These are phyloP conservation scores for Diplogasteroides magnus DNA, from an alignment of 1,140 invertebrate genomes.

Conservation along the genomic window DNA sequence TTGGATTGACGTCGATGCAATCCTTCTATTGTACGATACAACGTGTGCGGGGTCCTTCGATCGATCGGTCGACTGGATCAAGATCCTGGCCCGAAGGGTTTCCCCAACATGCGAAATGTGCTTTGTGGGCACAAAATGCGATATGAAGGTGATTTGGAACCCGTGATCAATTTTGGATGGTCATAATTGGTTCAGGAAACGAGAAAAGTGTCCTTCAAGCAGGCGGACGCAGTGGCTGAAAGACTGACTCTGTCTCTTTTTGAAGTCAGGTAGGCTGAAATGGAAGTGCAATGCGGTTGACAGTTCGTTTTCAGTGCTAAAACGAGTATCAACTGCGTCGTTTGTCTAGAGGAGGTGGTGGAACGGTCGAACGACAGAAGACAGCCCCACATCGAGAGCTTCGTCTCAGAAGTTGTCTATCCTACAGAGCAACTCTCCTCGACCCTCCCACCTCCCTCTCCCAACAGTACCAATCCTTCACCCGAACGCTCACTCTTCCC, in stretches of 20 bases:
- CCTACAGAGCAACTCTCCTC: background rate
- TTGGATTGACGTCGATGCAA: slow-evolving; percentile 1
- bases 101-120: slow-evolving; percentile 8
- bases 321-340: background rate
- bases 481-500: too few relatives aligned
- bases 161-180: background rate
- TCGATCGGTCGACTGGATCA: background rate
- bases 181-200: background rate
- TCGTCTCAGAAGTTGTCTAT: background rate
- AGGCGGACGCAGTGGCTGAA: slow-evolving; percentile 7
- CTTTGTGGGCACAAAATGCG: slow-evolving; percentile 8
- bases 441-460: too few relatives aligned
- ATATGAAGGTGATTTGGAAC: background rate
- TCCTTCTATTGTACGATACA: slow-evolving; percentile 7
- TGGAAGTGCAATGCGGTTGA: background rate
- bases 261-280: slow-evolving; percentile 9
- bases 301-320: background rate
- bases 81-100: background rate
- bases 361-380: background rate
- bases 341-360: background rate
- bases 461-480: too few relatives aligned
- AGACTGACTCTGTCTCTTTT: slow-evolving; percentile 1
- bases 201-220: background rate
- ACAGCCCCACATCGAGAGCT: background rate
- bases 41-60: slow-evolving; percentile 7